These are phyloP conservation scores for Nineta flava DNA, from an alignment of 2,888 invertebrate species.

Conservation along the genomic window DNA sequence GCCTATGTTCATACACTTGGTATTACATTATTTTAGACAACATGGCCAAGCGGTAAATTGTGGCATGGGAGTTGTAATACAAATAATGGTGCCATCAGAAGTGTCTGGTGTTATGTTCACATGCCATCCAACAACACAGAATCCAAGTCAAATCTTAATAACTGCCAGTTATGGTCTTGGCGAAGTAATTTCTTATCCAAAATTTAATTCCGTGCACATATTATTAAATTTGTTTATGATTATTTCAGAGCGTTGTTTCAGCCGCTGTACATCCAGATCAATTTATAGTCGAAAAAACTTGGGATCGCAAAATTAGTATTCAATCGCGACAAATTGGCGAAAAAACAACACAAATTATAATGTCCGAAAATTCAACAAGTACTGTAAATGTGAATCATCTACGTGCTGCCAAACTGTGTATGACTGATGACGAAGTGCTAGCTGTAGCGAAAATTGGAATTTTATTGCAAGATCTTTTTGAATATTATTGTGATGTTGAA, in stretches of 20 bases:
- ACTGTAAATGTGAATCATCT: conserved; percentile 19
- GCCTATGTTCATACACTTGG: too few species aligned
- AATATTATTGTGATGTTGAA: conserved; percentile 60
- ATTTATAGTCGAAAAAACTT: conserved; percentile 36
- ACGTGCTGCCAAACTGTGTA: conserved; percentile 31
- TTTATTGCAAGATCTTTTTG: conserved; percentile 48
- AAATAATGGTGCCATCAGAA: conserved; percentile 55
- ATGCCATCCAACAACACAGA: conserved; percentile 54
- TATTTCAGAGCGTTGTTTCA: conserved; percentile 58
- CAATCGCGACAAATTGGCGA: conserved; percentile 30
- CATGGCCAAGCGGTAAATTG: conserved; percentile 51
- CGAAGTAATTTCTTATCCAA: conserved; percentile 35
- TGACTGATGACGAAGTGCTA: conserved; percentile 37
- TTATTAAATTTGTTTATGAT: too few species aligned
- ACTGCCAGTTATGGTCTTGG: conserved; percentile 73
- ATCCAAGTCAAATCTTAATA: conserved; percentile 48
- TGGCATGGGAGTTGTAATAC: conserved; percentile 66
- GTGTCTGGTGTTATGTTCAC: conserved; percentile 71
- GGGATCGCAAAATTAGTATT: conserved; percentile 31
- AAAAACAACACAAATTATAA: conserved; percentile 35
- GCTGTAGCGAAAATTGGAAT: conserved; percentile 39
- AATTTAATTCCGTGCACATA: too few species aligned
- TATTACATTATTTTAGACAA: conserved; percentile 33
- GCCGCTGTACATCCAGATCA: conserved; percentile 64
- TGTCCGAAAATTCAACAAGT: conserved; percentile 25